Percentiles rank a stretch among this genome's conserved stretches.
Conservation (phyloP, 2,113 vertebrate species). For the Rana temporaria region DNA sequence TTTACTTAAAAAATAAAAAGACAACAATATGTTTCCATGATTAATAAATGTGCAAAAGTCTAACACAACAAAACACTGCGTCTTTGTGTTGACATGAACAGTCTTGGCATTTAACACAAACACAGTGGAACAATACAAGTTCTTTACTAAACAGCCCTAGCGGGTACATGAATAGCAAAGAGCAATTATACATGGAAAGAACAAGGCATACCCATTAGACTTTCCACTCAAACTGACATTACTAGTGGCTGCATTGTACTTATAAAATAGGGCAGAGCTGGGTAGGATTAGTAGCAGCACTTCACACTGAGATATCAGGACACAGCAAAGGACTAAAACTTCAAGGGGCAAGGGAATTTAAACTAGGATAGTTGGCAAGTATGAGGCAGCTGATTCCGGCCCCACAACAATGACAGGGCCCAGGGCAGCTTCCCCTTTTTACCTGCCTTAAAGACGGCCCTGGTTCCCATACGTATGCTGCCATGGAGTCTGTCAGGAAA, state of each 20-base stretch:
- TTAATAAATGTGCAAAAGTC: neutral
- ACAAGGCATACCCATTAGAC: neutral
- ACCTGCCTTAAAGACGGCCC: too few relatives aligned
- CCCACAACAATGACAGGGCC: too few relatives aligned
- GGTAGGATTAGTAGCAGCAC: too few relatives aligned
- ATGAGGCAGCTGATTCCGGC: too few relatives aligned
- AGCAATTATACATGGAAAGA: constrained; percentile 22
- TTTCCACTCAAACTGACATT: constrained; percentile 33
- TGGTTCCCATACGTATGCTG: too few relatives aligned
- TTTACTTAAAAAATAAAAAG: too few relatives aligned
- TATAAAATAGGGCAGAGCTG: constrained; percentile 39
- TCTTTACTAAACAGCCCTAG: constrained; percentile 3
- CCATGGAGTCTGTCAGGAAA: too few relatives aligned
- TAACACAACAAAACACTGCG: neutral
- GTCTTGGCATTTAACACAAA: neutral
- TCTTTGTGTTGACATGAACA: constrained; percentile 14
- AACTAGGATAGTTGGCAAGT: too few relatives aligned
- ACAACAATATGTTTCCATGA: neutral
- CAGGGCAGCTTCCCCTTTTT: too few relatives aligned
- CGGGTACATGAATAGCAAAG: constrained; percentile 35
- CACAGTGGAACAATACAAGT: constrained; percentile 1
- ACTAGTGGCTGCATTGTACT: constrained; percentile 19
- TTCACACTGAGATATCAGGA: too few relatives aligned
- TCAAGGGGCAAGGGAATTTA: too few relatives aligned
- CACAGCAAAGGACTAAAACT: too few relatives aligned